Conservation (phyloP, 2,113 vertebrate genomes). For the Sialia sialis region DNA sequence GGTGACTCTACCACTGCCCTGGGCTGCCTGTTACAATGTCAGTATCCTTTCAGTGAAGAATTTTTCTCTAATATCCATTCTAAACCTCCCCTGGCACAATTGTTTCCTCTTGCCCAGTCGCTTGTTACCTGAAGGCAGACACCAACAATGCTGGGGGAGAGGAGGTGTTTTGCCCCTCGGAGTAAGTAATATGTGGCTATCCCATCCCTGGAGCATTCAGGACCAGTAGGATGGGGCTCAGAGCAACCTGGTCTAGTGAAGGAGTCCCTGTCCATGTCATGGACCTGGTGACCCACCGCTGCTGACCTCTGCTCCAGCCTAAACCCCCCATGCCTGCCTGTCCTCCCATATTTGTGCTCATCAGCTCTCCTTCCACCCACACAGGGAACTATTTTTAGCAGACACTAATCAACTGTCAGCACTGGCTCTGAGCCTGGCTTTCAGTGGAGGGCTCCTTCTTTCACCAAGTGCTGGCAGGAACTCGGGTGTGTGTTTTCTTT, state of each 20-base stretch:
- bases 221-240: neutral
- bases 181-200: neutral
- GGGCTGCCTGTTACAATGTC: neutral
- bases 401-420: neutral
- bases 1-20: rapidly evolving
- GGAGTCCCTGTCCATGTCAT: no score
- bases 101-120: neutral
- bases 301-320: neutral
- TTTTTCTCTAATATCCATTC: neutral
- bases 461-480: neutral
- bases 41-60: neutral
- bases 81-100: neutral
- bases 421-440: neutral
- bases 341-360: neutral
- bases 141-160: neutral
- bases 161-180: neutral
- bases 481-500: neutral
- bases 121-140: neutral
- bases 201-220: neutral
- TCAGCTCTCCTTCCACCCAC: conserved; percentile 40
- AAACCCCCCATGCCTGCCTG: neutral
- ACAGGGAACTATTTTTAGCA: conserved; percentile 38
- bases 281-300: rapidly evolving
- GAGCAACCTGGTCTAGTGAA: neutral
- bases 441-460: neutral